Conservation (phyloP, 2,888 invertebrate species). For the Chrysotoxum bicinctum region DNA sequence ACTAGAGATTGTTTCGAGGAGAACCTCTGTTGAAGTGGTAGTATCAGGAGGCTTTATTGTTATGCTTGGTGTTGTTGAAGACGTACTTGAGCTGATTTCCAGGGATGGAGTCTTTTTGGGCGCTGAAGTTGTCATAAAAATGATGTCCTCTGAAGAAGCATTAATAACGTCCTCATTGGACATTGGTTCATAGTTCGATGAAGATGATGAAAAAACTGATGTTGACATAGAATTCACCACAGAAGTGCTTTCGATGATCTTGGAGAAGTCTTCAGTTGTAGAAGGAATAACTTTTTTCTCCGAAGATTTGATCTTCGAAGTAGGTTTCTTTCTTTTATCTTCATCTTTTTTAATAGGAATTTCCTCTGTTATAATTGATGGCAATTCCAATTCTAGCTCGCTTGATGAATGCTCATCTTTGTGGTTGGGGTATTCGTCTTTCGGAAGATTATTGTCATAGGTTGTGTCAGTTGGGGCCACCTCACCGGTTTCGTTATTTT, state of each 20-base stretch:
- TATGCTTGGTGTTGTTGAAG: conserved; percentile 51
- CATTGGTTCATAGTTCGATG: conserved; percentile 78
- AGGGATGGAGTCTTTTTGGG: conserved; percentile 78
- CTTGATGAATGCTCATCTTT: conserved; percentile 38
- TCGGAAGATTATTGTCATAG: conserved; percentile 75
- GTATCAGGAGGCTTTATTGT: conserved; percentile 57
- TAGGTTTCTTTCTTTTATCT: conserved; percentile 78
- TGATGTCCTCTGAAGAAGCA: conserved; percentile 79
- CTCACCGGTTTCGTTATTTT: conserved; percentile 65
- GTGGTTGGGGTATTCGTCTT: conserved; percentile 45
- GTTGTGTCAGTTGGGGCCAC: conserved; percentile 74
- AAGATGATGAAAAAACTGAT: conserved; percentile 75
- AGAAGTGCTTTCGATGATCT: conserved; percentile 78
- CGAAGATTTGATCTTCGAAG: conserved; percentile 77
- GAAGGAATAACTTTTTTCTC: conserved; percentile 76
- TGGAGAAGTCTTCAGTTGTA: conserved; percentile 76
- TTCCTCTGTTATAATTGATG: conserved; percentile 55
- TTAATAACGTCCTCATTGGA: conserved; percentile 77
- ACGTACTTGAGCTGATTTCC: conserved; percentile 67
- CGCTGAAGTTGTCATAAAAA: conserved; percentile 76
- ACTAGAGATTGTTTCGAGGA: conserved; percentile 39
- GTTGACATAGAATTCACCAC: conserved; percentile 76
- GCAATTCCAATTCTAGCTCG: conserved; percentile 50
- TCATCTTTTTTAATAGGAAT: conserved; percentile 77
- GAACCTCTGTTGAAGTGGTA: conserved; percentile 25